Conservation (phyloP, 2,797 vertebrate species). For the Tiaroga cobitis region DNA sequence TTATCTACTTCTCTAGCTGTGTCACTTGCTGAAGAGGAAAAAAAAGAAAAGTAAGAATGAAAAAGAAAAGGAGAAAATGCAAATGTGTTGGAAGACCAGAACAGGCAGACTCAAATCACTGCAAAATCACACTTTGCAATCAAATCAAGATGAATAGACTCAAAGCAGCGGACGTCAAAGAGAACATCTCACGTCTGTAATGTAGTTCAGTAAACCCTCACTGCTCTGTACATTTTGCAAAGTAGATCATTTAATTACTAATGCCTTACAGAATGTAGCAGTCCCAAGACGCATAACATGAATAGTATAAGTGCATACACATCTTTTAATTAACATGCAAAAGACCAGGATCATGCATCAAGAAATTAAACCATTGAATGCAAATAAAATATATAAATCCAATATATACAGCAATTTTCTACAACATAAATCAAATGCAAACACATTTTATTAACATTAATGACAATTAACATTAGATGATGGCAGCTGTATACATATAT, state of each 20-base stretch:
- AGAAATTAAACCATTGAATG: background rate
- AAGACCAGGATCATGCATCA: background rate
- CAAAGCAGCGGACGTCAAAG: background rate
- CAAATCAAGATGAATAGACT: background rate
- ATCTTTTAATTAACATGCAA: background rate
- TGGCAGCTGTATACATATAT: background rate
- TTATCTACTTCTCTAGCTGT: slow-evolving; percentile 3
- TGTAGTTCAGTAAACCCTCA: background rate
- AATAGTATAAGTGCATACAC: background rate
- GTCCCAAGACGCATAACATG: background rate
- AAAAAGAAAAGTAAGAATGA: background rate
- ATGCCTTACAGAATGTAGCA: background rate
- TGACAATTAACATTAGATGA: background rate
- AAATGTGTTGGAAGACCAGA: background rate
- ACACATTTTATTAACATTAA: background rate
- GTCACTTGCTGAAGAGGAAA: background rate
- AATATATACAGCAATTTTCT: background rate
- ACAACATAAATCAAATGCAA: background rate
- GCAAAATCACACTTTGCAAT: slow-evolving; percentile 18
- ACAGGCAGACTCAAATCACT: background rate
- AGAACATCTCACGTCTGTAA: background rate
- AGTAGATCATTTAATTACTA: background rate
- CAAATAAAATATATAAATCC: background rate
- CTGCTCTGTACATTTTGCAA: background rate
- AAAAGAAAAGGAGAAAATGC: background rate